Base-by-base conservation (phyloP, 2,113 vertebrate species). In the Aythya baeri region DNA sequence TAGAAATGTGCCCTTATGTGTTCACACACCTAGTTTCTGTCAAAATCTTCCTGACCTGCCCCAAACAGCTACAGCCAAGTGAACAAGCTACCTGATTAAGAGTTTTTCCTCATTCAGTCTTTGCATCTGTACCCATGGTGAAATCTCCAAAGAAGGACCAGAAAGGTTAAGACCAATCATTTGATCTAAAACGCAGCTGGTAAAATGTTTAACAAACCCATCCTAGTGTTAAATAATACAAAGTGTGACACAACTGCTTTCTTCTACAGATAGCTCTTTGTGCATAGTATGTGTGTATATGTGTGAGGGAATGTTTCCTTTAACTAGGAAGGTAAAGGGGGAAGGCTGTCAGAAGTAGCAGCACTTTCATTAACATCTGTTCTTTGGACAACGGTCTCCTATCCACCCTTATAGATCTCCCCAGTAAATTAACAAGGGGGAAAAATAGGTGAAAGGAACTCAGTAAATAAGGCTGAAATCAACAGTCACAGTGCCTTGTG, bases 381-480 rank as follows among this genome's bases (percentile, higher is more conserved):
- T 73, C 25, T 91, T 93, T 23, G 75, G 77, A 20, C 71, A 83
- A 58, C 18, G 46, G 54, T 15, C 38, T 82, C 58, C 46, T 54
- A 36, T 68, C 59, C 43, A 78, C 36, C 26, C 59, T 43, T 89
- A 86, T 80, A 80, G 58, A n/a, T 84, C 66, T 91, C 23, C 32
- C 44, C 67, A 85, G 77, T n/a, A 92, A 95, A 96, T 94, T 91
- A 94, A 93, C 80, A 59, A 85, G 85, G n/a, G 34, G 25, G 67
- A n/a, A 14, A 14, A 97, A 76, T 36, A 83, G 91, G 94, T 92
- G 93, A 94, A 85, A 93, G 86, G 52, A 89, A 25, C 84, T 91
- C 78, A 13, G 83, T 89, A 93, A 96, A 91, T 94, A 94, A 88
- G 77, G 54, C 88, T 87, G 92, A 91, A 93, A 93, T 94, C 80